Evolutionary conservation across 2,113 vertebrate species (phyloP).

Genomic region (Vidua chalybeata): DNA sequence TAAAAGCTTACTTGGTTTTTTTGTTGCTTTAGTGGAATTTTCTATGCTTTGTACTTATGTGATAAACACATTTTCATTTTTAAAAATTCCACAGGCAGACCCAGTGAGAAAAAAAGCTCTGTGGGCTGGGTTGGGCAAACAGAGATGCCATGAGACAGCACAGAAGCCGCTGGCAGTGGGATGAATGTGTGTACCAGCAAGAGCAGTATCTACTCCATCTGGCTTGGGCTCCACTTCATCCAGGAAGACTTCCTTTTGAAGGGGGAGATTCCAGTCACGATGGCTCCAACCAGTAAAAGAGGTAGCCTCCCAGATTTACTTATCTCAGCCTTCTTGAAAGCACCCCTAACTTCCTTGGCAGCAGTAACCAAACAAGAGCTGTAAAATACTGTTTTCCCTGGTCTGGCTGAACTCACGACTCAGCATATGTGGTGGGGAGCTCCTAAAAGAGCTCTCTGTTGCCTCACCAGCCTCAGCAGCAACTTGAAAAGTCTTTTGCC

Average conservation of each 20-base stretch:
- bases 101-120: not conserved
- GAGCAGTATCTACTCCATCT: not conserved
- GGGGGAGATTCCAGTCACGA: not conserved
- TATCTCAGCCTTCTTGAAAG: slow-evolving; percentile 32
- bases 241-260: slow-evolving; percentile 27
- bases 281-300: slow-evolving; percentile 22
- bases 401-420: slow-evolving; percentile 18
- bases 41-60: not conserved
- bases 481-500: slow-evolving; percentile 13
- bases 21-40: not conserved
- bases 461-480: slow-evolving; percentile 23
- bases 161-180: not conserved
- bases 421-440: slow-evolving; percentile 45
- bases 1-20: too few relatives aligned
- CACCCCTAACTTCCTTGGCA: slow-evolving; percentile 30
- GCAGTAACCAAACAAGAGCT: not conserved
- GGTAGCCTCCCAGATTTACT: slow-evolving; percentile 6
- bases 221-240: slow-evolving; percentile 7
- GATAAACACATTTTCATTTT: not conserved
- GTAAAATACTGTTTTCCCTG: slow-evolving; percentile 28
- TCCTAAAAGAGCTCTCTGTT: slow-evolving; percentile 42
- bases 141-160: not conserved
- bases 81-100: not conserved
- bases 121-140: not conserved
- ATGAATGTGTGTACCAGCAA: not conserved